These are phyloP conservation scores for Poecilia velifera DNA, from an alignment of 2,797 vertebrate species.

Conservation along the genomic window DNA sequence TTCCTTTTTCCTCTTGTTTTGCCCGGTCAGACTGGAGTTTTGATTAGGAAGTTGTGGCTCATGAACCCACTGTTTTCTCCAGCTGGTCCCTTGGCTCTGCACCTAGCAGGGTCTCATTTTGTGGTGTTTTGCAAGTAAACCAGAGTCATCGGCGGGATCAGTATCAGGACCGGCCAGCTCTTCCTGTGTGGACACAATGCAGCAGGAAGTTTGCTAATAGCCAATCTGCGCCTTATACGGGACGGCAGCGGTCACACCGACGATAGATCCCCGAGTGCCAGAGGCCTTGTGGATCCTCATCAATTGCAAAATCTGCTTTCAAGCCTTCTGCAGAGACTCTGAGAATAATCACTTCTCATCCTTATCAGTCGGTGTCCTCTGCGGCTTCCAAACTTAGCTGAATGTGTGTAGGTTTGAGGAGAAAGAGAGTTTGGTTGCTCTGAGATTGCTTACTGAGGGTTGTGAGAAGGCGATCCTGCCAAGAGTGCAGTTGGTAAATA, in stretches of 20 bases:
- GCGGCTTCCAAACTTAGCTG: constrained; percentile 37
- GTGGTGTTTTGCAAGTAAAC: constrained; percentile 58
- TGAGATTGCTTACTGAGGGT: constrained; percentile 62
- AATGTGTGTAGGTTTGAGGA: constrained; percentile 1
- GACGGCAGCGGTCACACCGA: constrained; percentile 25
- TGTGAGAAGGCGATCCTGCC: constrained; percentile 62
- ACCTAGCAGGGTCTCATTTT: constrained; percentile 42
- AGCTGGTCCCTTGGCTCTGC: constrained; percentile 36
- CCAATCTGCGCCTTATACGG: constrained; percentile 35
- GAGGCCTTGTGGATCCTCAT: constrained; percentile 38
- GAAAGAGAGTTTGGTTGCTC: constrained; percentile 11
- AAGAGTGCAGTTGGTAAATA: constrained; percentile 65
- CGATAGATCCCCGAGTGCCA: constrained; percentile 55
- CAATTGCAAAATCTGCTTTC: constrained; percentile 24
- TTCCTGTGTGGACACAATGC: constrained; percentile 84
- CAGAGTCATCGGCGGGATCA: constrained; percentile 66
- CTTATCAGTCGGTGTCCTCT: constrained; percentile 40
- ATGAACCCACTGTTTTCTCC: constrained; percentile 68
- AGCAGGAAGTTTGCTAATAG: constrained; percentile 83
- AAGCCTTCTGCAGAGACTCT: constrained; percentile 34
- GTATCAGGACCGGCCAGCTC: constrained; percentile 82
- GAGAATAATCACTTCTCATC: constrained; percentile 47
- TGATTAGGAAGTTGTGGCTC: constrained; percentile 78
- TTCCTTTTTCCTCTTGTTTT: constrained; percentile 76
- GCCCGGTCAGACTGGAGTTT: constrained; percentile 62